Percentiles rank a stretch among this genome's conserved stretches.
Evolutionary conservation across 2,888 invertebrate species (phyloP).

Genomic region (Cryptus armator): DNA sequence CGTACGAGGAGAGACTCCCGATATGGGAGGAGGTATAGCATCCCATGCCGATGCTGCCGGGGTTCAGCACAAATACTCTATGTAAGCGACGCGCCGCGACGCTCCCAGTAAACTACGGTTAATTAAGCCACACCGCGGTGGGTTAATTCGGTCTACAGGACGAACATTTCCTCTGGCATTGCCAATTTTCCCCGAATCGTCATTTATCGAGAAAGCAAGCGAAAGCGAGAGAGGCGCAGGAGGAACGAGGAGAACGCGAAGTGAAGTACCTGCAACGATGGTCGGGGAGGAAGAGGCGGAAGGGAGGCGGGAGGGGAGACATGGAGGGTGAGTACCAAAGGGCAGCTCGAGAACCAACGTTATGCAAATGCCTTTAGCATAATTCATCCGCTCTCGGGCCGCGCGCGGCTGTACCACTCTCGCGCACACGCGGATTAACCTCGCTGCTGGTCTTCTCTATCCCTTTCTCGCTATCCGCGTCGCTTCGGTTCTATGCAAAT

Average conservation of each 20-base stretch:
- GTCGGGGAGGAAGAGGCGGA: neutral
- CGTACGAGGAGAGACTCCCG: constrained; percentile 48
- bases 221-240: constrained; percentile 27
- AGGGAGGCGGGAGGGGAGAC: constrained; percentile 3
- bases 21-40: constrained; percentile 28
- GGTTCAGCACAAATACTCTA: constrained; percentile 53
- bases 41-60: constrained; percentile 1
- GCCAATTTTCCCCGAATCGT: constrained; percentile 81
- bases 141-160: constrained; percentile 62
- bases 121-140: constrained; percentile 72
- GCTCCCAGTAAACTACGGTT: constrained; percentile 73
- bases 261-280: too few species aligned
- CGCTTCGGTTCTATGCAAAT: constrained; percentile 77
- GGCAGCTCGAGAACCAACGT: constrained; percentile 73
- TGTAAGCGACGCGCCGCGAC: constrained; percentile 55
- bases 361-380: constrained; percentile 81
- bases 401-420: constrained; percentile 61
- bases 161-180: constrained; percentile 50
- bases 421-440: constrained; percentile 75
- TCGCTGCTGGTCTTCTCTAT: constrained; percentile 55
- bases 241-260: constrained; percentile 14
- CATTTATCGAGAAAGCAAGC: constrained; percentile 78
- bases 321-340: constrained; percentile 43
- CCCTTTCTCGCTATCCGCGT: constrained; percentile 19
- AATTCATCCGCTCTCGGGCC: constrained; percentile 77